phyloP scores from a whole-genome alignment of 1,140 invertebrate species.

The Dendroctonus ponderosae region DNA sequence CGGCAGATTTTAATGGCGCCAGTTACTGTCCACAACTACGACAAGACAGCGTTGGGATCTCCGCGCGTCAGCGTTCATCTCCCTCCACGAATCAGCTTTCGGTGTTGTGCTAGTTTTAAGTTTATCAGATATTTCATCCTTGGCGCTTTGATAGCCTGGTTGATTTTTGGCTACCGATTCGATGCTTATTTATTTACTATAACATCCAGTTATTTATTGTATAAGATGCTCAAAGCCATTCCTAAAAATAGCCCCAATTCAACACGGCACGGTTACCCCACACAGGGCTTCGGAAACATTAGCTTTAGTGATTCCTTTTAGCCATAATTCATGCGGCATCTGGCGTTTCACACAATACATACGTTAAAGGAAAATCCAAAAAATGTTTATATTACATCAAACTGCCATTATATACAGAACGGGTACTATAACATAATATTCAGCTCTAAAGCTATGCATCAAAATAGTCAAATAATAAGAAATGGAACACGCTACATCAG shows the following conservation, averaged over 20 bases:
- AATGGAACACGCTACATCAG: neutral
- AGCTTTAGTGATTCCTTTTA: conserved; percentile 42
- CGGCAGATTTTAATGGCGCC: conserved; percentile 66
- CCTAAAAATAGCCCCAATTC: conserved; percentile 18
- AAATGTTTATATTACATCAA: conserved; percentile 8
- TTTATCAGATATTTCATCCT: conserved; percentile 52
- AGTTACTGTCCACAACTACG: conserved; percentile 59
- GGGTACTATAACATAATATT: neutral
- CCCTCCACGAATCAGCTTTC: conserved; percentile 68
- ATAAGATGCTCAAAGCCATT: conserved; percentile 39
- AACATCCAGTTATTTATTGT: conserved; percentile 37
- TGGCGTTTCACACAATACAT: neutral
- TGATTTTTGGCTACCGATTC: conserved; percentile 38
- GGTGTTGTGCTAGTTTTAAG: conserved; percentile 65
- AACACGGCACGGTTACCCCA: conserved; percentile 39
- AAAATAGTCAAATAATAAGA: neutral
- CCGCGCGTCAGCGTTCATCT: conserved; percentile 56
- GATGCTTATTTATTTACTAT: conserved; percentile 39
- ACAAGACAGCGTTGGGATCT: conserved; percentile 58
- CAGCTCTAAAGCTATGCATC: neutral
- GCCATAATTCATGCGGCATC: neutral
- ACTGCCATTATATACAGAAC: conserved; percentile 11
- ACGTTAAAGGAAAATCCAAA: conserved; percentile 3
- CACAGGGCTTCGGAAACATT: conserved; percentile 42
- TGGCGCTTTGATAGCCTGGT: conserved; percentile 35